These are phyloP conservation scores for Oscheius sp. DNA, from an alignment of 2,888 invertebrate genomes.

Conservation along the genomic window DNA sequence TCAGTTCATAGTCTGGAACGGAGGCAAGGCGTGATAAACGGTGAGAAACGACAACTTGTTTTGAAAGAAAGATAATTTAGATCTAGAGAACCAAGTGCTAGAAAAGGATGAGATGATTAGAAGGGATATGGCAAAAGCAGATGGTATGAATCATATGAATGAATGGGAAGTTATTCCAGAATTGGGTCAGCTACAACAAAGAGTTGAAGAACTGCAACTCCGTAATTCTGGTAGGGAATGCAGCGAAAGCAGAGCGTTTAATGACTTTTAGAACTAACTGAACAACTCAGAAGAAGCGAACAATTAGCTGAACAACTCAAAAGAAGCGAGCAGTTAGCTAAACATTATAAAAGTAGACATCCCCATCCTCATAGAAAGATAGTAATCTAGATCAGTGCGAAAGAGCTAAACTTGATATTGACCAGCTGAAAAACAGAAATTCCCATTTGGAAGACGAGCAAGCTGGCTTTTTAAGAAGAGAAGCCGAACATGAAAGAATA, in stretches of 20 bases:
- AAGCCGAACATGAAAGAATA: neutral
- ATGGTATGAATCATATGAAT: conserved; percentile 5
- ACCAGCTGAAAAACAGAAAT: neutral
- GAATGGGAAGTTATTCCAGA: conserved; percentile 15
- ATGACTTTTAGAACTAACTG: neutral
- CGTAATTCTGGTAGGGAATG: too few species aligned
- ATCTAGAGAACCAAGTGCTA: neutral
- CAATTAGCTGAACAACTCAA: neutral
- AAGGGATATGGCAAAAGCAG: conserved; percentile 1
- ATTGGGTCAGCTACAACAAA: conserved; percentile 2
- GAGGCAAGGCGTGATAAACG: neutral
- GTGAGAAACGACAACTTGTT: neutral
- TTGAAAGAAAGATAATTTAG: neutral
- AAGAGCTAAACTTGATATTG: neutral
- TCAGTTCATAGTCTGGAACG: conserved; percentile 4
- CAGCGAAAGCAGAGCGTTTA: neutral
- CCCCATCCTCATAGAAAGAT: neutral
- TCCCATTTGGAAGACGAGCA: conserved; percentile 1
- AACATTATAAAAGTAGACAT: conserved; percentile 9
- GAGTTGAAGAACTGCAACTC: neutral
- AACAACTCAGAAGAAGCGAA: neutral
- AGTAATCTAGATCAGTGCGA: neutral
- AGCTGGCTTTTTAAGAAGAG: neutral
- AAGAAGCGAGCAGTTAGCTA: neutral
- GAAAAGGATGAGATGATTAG: neutral